Evolutionary conservation across 2,797 vertebrate genomes (phyloP), one percentile per base, ranked within the genome.

Genomic region (Chelidonichthys spinosus): DNA sequence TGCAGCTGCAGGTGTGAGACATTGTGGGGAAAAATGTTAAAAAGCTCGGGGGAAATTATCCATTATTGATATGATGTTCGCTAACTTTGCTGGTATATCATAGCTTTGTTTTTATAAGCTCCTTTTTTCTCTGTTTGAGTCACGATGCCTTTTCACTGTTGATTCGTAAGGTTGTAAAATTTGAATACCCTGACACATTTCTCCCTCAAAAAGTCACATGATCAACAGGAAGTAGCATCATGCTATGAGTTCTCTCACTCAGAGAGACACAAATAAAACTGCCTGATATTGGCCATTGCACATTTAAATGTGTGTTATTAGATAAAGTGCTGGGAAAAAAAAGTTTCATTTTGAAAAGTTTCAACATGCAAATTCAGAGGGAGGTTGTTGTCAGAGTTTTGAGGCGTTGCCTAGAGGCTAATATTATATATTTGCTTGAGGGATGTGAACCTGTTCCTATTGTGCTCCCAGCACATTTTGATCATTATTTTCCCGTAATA

Each of bases 381-480:
- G 32, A 35, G 37, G 11, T 53, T 66, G 60, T 59, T 66, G 32
- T 44, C 33, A 32, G 35, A 43, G 33, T 33, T 53, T 64, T 44
- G 3, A 39, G 7, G 15, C 25, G 15, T 33, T 64, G 52, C 67
- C 17, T 46, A 5, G 56, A 17, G 6, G 42, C 9, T 36, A 15
- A 3, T 56, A 50, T 42, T 32, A 47, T 62, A 11, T 35, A 43
- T 10, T 62, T 11, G 18, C 58, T 68, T 56, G n/a, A 56, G 43
- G 43, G 18, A 68, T 58, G 44, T 55, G 61, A 62, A 63, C 53
- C 44, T 37, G 37, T 17, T n/a, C 44, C 37, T 1, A 17, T 18
- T 50, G 32, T 33, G 42, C 65, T 36, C 43, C 32, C 0, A 6
- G 47, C 49, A 2, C 18, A 62, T 62, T 61, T 33, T 18, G 7